Evolutionary conservation across 2,113 vertebrate species (phyloP).

Genomic region (Eurypyga helias): DNA sequence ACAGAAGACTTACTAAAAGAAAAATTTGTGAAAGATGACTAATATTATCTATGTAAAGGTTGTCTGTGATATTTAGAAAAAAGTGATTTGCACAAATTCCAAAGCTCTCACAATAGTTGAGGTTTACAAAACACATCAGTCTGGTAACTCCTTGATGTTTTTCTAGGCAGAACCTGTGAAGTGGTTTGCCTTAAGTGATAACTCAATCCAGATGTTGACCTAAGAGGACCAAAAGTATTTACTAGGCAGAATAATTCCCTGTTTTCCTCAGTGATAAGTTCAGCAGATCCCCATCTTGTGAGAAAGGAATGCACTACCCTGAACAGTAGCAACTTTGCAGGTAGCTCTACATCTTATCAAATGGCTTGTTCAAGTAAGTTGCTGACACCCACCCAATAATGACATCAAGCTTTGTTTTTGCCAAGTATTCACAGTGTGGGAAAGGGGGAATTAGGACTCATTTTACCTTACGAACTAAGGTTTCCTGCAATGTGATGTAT

Average conservation of each 20-base stretch:
- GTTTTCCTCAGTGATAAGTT: not conserved
- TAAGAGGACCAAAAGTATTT: not conserved
- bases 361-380: not conserved
- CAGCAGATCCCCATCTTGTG: not conserved
- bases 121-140: not conserved
- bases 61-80: not conserved
- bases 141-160: not conserved
- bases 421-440: not conserved
- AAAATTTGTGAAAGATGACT: accelerated
- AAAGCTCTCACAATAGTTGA: not conserved
- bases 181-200: not conserved
- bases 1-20: not conserved
- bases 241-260: not conserved
- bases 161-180: not conserved
- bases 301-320: accelerated
- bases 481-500: not conserved
- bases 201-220: not conserved
- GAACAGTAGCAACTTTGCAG: not conserved
- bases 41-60: not conserved
- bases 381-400: not conserved
- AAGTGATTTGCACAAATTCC: not conserved
- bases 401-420: not conserved
- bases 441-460: not conserved
- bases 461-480: not conserved
- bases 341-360: not conserved